Evolutionary conservation across 2,797 vertebrate species (phyloP), one percentile per base, ranked within the genome.

Genomic region (Coilia nasus): DNA sequence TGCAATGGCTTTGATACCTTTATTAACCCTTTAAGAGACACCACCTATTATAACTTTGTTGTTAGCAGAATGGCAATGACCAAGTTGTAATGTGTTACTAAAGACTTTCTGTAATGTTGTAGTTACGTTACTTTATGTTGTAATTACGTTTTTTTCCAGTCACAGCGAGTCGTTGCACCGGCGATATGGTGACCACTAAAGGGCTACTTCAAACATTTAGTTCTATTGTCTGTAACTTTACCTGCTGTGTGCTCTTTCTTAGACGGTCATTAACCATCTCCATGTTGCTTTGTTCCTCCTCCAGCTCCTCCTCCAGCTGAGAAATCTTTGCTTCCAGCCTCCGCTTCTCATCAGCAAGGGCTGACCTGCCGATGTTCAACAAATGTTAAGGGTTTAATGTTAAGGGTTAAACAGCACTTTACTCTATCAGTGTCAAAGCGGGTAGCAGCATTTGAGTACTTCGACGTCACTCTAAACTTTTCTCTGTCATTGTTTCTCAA

Each of bases 291-390:
- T 99, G 98, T 87, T 99, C 98, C 88, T 99, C 98, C 87, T 99
- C 98, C 89, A 99, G 94, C 89, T 99, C 98, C 91, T 99, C 98
- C 91, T 99, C 98, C 90, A 99, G 91, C 59, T 98, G 97, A 10
- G 94, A 87, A 59, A 99, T 97, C 92, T 97, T 96, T 0, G 95
- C 91, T 47, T 99, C 98, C 90, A 99, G 93, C 2, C 97, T 97
- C 0, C 98, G 96, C 83, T 98, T 99, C 78, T 99, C 98, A 0
- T 99, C 98, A 31, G 96, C 95, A 57, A 97, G 93, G 11, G 96
- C 89, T 0, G 95, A 97, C 90, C 98, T 99, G 83, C 54, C 10
- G 15, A 35, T 1, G 54, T 59, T 59, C 17, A n/a, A 86, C 23
- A 56, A 41, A 28, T 75, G 15, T 78, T 6, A 67, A 87, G n/a